Conservation (phyloP, 37 sponge, comb jelly and placozoan species). For the Aplysina aerophoba region DNA sequence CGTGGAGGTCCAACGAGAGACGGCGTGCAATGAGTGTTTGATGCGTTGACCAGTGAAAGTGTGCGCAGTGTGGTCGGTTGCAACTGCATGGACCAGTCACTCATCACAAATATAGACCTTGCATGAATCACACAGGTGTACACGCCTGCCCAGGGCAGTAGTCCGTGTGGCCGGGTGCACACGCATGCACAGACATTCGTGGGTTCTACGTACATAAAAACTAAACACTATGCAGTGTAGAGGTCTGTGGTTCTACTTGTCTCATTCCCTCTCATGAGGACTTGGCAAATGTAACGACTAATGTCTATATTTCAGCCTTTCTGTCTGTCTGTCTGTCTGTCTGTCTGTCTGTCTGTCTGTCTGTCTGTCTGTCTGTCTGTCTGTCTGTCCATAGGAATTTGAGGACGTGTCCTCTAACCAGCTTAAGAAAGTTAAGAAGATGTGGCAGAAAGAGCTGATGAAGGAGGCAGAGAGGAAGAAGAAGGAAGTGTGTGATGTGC, state of each 20-base stretch:
- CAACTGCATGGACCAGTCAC: background rate
- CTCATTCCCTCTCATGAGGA: background rate
- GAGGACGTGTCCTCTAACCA: conserved; percentile 81
- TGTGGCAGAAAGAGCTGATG: conserved; percentile 65
- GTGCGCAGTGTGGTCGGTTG: too few species aligned
- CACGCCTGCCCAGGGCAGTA: background rate
- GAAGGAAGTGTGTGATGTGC: conserved; percentile 51
- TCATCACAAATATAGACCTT: too few species aligned
- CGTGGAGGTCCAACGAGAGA: background rate
- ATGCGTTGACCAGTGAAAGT: too few species aligned
- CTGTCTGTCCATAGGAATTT: conserved; percentile 52
- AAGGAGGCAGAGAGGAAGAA: conserved; percentile 50
- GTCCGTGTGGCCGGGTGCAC: too few species aligned
- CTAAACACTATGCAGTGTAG: background rate
- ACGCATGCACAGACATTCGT: background rate
- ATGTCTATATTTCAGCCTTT: too few species aligned
- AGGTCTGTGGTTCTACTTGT: background rate
- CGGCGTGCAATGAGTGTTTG: background rate
- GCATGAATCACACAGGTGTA: conserved; percentile 3
- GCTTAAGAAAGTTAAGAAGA: conserved; percentile 91
- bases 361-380: background rate
- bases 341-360: background rate
- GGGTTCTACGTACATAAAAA: background rate
- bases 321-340: background rate
- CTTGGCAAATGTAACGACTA: too few species aligned